Evolutionary conservation across 2,888 invertebrate species (phyloP).

Genomic region (Steinernema carpocapsae): DNA sequence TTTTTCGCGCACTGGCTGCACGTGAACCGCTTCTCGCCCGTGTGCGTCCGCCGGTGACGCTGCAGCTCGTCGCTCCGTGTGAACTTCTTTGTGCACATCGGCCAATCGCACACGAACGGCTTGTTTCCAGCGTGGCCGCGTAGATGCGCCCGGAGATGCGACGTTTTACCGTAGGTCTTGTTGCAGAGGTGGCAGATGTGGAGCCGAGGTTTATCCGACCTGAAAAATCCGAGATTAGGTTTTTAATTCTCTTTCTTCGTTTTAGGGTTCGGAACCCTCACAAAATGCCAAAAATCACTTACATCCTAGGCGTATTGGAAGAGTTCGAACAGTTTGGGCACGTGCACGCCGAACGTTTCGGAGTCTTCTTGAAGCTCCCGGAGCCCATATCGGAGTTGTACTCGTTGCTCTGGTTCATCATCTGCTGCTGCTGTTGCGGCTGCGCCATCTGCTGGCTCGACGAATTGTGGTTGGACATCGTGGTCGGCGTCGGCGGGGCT

Average conservation of each 20-base stretch:
- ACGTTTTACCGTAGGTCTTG: slow-evolving; percentile 65
- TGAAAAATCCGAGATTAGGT: slow-evolving; percentile 35
- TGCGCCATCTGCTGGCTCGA: slow-evolving; percentile 34
- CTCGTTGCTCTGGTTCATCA: slow-evolving; percentile 35
- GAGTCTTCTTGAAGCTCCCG: slow-evolving; percentile 41
- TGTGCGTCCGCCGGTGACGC: slow-evolving; percentile 66
- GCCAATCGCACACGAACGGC: slow-evolving; percentile 58
- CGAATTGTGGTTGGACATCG: slow-evolving; percentile 30
- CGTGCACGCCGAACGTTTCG: slow-evolving; percentile 85
- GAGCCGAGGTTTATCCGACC: slow-evolving; percentile 57
- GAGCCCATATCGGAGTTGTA: slow-evolving; percentile 37
- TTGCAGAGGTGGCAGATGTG: slow-evolving; percentile 67
- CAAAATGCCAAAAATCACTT: too few species aligned
- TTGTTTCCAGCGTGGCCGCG: slow-evolving; percentile 64
- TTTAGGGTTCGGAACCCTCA: too few species aligned
- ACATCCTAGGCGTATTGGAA: slow-evolving; percentile 47
- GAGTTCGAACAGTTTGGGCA: slow-evolving; percentile 84
- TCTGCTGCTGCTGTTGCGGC: slow-evolving; percentile 35
- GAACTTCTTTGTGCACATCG: slow-evolving; percentile 48
- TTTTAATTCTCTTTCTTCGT: too few species aligned
- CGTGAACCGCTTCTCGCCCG: slow-evolving; percentile 66
- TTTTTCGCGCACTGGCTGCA: slow-evolving; percentile 63
- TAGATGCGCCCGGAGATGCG: slow-evolving; percentile 58
- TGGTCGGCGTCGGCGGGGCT: slow-evolving; percentile 30
- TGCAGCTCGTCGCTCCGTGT: slow-evolving; percentile 68